phyloP scores from a whole-genome alignment of 2,797 vertebrate species.

The Antrozous pallidus region DNA sequence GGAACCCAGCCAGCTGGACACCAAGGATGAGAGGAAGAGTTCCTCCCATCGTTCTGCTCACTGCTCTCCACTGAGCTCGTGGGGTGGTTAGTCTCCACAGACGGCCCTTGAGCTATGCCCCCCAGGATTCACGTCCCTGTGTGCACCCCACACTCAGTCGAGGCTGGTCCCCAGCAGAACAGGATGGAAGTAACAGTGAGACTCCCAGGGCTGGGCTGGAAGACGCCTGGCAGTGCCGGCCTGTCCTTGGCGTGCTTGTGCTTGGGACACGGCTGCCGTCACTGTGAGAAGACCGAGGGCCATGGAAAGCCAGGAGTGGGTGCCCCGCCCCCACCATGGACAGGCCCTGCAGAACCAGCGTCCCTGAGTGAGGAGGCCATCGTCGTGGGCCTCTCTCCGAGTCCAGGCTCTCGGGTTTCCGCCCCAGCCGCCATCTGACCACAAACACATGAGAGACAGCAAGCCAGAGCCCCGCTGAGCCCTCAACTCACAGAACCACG shows the following conservation, averaged over 20 bases:
- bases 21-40: not conserved
- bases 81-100: not conserved
- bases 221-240: not conserved
- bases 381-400: not conserved
- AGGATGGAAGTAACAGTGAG: not conserved
- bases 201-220: not conserved
- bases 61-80: not conserved
- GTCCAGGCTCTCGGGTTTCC: not conserved
- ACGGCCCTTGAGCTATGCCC: rapidly evolving
- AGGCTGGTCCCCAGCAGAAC: not conserved
- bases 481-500: not conserved
- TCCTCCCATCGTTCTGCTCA: not conserved
- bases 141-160: not conserved
- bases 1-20: not conserved
- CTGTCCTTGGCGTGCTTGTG: not conserved
- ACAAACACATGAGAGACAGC: not conserved
- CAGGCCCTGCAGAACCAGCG: not conserved
- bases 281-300: not conserved
- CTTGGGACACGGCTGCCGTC: not conserved
- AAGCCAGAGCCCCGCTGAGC: not conserved
- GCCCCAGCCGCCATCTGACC: not conserved
- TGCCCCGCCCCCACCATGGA: rapidly evolving
- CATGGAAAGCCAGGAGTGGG: not conserved
- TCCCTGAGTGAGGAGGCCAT: not conserved
- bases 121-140: rapidly evolving